Conservation (phyloP, 2,797 vertebrate species). For the Scyliorhinus canicula region DNA sequence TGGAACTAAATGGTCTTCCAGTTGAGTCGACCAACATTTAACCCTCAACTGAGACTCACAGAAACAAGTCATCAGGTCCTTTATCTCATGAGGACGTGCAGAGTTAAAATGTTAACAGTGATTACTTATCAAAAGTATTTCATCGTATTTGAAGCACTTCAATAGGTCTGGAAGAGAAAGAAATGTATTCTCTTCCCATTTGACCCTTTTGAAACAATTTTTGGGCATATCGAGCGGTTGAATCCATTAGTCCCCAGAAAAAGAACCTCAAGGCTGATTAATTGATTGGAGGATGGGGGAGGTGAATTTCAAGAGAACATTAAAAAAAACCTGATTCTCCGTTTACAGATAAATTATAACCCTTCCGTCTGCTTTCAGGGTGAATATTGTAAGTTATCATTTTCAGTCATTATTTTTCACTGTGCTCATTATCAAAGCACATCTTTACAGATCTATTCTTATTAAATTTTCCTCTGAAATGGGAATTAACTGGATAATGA, state of each 20-base stretch:
- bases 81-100: no score
- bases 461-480: background rate
- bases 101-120: no score
- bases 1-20: no score
- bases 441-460: slow-evolving; percentile 9
- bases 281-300: background rate
- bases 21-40: no score
- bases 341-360: background rate
- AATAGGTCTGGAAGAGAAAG: no score
- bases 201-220: background rate
- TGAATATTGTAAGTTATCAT: slow-evolving; percentile 4
- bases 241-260: background rate
- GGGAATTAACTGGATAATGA: background rate
- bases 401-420: background rate
- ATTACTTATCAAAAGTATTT: no score
- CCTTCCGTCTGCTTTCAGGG: background rate
- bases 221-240: background rate
- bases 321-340: background rate
- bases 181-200: no score
- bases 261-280: background rate
- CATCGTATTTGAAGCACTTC: no score
- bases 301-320: background rate
- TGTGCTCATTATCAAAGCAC: background rate
- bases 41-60: no score
- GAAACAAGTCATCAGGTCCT: no score